phyloP scores from a whole-genome alignment of 2,888 invertebrate species.

The Leptinotarsa rubiginosa region DNA sequence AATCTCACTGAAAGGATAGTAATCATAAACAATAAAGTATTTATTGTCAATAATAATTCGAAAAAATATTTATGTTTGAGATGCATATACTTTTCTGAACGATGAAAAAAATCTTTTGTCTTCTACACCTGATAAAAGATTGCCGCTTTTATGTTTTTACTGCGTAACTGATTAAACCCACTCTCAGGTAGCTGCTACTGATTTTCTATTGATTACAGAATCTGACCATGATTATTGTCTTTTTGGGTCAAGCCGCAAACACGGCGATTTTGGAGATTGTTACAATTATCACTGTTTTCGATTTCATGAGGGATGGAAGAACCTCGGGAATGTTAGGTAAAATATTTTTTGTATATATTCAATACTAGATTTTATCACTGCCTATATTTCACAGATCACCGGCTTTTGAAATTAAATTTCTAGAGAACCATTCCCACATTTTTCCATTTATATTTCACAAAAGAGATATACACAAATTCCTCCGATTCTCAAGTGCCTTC shows the following conservation, averaged over 20 bases:
- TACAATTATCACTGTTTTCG: conserved; percentile 42
- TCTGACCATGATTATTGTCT: conserved; percentile 41
- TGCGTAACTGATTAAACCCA: conserved; percentile 26
- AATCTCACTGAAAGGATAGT: no score
- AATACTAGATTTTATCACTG: conserved; percentile 2
- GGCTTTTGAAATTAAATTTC: not conserved
- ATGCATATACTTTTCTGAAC: no score
- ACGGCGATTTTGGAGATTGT: conserved; percentile 40
- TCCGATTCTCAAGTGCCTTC: no score
- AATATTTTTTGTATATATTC: conserved; percentile 8
- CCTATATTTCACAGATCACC: conserved; percentile 11
- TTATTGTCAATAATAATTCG: no score
- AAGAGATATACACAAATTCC: not conserved
- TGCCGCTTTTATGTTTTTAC: conserved; percentile 17
- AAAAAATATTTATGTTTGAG: no score
- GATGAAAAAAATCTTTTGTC: not conserved
- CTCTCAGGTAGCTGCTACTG: conserved; percentile 42
- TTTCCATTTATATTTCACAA: not conserved
- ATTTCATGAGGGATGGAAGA: conserved; percentile 32
- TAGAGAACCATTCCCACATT: not conserved
- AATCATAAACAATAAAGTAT: no score
- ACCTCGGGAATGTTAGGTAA: not conserved
- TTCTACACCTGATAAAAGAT: not conserved
- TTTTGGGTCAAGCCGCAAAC: conserved; percentile 39
- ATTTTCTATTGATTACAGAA: conserved; percentile 43